phyloP scores from a whole-genome alignment of 2,113 vertebrate genomes.

The Muntiacus muntjak region DNA sequence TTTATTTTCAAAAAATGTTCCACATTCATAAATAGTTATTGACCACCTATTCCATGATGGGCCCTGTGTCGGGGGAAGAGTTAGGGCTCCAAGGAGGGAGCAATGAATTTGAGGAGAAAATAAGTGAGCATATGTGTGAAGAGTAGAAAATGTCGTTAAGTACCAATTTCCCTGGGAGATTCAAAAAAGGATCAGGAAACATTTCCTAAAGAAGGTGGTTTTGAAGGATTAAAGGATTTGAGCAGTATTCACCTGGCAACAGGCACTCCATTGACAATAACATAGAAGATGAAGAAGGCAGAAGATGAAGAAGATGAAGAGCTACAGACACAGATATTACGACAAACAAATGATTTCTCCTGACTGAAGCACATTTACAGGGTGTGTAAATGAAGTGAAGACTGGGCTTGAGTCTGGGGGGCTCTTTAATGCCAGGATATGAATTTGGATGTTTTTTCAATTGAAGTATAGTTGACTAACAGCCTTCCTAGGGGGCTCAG shows the following conservation, averaged over 20 bases:
- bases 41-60: neutral
- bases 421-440: neutral
- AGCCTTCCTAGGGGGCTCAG: neutral
- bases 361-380: neutral
- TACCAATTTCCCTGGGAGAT: neutral
- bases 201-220: neutral
- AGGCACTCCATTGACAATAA: neutral
- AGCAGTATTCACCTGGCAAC: neutral
- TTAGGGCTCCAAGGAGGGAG: neutral
- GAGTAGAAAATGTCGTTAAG: neutral
- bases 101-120: neutral
- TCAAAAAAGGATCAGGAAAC: neutral
- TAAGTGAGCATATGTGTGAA: neutral
- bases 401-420: neutral
- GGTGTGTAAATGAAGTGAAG: neutral
- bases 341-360: neutral
- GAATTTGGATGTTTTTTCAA: neutral
- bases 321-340: neutral
- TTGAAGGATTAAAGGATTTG: neutral
- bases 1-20: neutral
- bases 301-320: neutral
- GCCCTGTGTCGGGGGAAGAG: neutral
- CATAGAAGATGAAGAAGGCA: neutral
- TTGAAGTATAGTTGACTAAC: neutral
- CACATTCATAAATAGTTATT: neutral